These are phyloP conservation scores for Ditylenchus weischeri DNA, from an alignment of 2,888 invertebrate species.

Conservation along the genomic window DNA sequence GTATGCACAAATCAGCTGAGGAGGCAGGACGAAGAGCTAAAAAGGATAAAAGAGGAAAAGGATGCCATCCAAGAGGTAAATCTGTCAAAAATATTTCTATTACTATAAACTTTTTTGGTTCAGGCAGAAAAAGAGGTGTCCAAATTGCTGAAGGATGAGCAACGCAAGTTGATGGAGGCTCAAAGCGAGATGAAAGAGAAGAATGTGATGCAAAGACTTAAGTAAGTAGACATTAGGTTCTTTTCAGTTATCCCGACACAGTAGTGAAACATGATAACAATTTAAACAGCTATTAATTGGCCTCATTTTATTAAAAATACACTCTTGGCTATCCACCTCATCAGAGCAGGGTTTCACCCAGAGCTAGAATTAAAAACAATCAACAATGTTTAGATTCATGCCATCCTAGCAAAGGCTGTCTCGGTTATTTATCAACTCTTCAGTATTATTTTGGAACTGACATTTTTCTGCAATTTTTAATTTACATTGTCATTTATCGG, in stretches of 20 bases:
- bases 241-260: conserved; percentile 80
- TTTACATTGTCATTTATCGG: too few relatives aligned
- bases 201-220: conserved; percentile 41
- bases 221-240: not conserved
- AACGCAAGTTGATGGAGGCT: conserved; percentile 75
- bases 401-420: too few relatives aligned
- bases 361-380: too few relatives aligned
- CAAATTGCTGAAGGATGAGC: conserved; percentile 86
- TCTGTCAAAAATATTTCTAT: not conserved
- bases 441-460: too few relatives aligned
- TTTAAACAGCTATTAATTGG: too few relatives aligned
- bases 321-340: too few relatives aligned
- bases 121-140: conserved; percentile 59
- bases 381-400: too few relatives aligned
- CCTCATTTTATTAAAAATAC: too few relatives aligned
- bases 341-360: too few relatives aligned
- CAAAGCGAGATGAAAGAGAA: conserved; percentile 64
- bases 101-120: not conserved
- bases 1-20: conserved; percentile 65
- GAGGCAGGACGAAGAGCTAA: conserved; percentile 88
- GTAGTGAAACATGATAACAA: too few relatives aligned
- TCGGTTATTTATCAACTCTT: too few relatives aligned
- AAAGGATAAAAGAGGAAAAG: conserved; percentile 73
- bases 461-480: too few relatives aligned
- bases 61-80: conserved; percentile 68